These are phyloP conservation scores for Diuraphis noxia DNA, from an alignment of 1,140 invertebrate species.

Conservation along the genomic window DNA sequence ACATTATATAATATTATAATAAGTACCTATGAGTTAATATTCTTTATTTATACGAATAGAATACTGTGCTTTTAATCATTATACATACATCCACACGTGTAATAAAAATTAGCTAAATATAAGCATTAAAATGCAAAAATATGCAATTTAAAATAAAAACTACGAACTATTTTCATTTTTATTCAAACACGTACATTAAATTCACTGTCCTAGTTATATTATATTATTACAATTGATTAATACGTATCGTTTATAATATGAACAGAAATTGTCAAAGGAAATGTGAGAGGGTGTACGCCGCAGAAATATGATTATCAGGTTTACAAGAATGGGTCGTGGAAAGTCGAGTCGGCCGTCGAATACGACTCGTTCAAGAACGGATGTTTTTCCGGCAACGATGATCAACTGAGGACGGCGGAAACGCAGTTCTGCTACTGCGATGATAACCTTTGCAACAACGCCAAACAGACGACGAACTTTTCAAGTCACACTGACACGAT, in stretches of 20 bases:
- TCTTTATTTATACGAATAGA: not conserved
- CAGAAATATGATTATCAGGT: slow-evolving; percentile 68
- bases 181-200: not conserved
- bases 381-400: slow-evolving; percentile 67
- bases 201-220: not conserved
- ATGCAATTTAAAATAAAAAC: not conserved
- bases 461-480: slow-evolving; percentile 60
- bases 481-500: slow-evolving; percentile 62
- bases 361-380: slow-evolving; percentile 69
- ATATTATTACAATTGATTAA: not conserved
- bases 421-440: slow-evolving; percentile 71
- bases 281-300: slow-evolving; percentile 71
- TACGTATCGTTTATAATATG: not conserved
- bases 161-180: not conserved
- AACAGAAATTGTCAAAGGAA: slow-evolving; percentile 66
- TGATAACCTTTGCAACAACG: slow-evolving; percentile 68
- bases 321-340: slow-evolving; percentile 67
- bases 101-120: not conserved
- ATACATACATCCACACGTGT: not conserved
- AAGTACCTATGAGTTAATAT: too few species aligned
- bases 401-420: slow-evolving; percentile 62
- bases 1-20: too few species aligned
- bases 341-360: slow-evolving; percentile 65
- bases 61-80: not conserved
- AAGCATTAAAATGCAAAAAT: not conserved